Evolutionary conservation across 2,888 invertebrate species (phyloP).

Genomic region (Geotrupes spiniger): DNA sequence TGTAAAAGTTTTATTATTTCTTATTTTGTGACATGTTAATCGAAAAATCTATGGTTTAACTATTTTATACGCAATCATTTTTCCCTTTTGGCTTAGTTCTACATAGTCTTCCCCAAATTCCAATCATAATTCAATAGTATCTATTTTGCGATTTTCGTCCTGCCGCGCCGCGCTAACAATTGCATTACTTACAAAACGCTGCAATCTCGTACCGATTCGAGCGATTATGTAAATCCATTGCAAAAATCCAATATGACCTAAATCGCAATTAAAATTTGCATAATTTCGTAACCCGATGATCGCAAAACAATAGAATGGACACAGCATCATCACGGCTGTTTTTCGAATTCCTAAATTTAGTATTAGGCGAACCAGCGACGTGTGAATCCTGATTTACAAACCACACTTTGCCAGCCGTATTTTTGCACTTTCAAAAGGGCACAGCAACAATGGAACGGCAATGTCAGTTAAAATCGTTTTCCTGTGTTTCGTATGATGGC

Average conservation of each 20-base stretch:
- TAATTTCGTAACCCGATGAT: conserved; percentile 19
- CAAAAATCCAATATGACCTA: background rate
- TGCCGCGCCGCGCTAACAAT: too few relatives aligned
- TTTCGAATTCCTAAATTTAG: conserved; percentile 31
- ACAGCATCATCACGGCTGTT: conserved; percentile 8
- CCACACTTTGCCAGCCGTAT: conserved; percentile 28
- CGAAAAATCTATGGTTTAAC: too few relatives aligned
- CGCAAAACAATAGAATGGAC: conserved; percentile 18
- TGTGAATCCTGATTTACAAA: conserved; percentile 37
- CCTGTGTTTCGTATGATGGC: conserved; percentile 21
- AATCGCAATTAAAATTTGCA: conserved; percentile 22
- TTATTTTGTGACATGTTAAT: too few relatives aligned
- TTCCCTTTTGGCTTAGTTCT: too few relatives aligned
- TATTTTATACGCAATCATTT: too few relatives aligned
- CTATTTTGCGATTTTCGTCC: too few relatives aligned
- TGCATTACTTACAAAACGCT: background rate
- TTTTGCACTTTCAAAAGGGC: conserved; percentile 11
- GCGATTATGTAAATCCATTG: too few relatives aligned
- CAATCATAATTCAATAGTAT: too few relatives aligned
- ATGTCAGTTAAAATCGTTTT: conserved; percentile 14
- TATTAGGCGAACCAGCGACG: conserved; percentile 37
- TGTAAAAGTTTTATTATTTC: too few relatives aligned
- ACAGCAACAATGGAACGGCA: conserved; percentile 17
- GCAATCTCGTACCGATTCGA: background rate
- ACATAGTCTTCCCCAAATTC: too few relatives aligned